A percentile compares a stretch with the other conserved stretches of the same genome.
phyloP scores from a whole-genome alignment of 2,113 vertebrate species.

The Rattus norvegicus region DNA sequence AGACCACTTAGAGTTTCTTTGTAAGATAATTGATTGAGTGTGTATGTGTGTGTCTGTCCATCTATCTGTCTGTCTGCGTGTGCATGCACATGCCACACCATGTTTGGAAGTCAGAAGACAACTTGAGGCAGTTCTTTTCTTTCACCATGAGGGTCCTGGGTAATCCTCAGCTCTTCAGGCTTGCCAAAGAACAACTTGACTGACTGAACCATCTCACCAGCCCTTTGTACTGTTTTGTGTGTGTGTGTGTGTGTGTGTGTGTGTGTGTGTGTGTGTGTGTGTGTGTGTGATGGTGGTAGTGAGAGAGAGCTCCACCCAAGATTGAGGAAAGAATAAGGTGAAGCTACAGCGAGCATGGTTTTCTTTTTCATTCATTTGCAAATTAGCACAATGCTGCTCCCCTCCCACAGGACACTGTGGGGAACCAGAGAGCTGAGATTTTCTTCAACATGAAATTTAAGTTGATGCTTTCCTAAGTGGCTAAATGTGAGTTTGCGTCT shows the following conservation, averaged over 20 bases:
- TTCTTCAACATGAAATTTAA: background rate
- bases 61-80: background rate
- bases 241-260: background rate
- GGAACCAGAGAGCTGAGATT: conserved; percentile 69
- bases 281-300: too few species aligned
- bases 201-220: background rate
- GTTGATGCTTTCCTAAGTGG: background rate
- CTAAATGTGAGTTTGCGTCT: background rate
- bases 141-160: background rate
- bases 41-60: background rate
- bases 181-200: too few species aligned
- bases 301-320: background rate
- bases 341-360: background rate
- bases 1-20: background rate
- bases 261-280: background rate
- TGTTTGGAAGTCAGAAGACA: background rate
- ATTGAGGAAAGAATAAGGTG: background rate
- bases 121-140: background rate
- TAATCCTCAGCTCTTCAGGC: background rate
- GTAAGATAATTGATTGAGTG: too few species aligned
- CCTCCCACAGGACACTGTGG: background rate
- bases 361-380: conserved; percentile 22
- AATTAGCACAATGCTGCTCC: background rate
- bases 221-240: background rate
- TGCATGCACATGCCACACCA: background rate